Conservation (phyloP, 2,797 vertebrate genomes). For the Ibycter americanus region DNA sequence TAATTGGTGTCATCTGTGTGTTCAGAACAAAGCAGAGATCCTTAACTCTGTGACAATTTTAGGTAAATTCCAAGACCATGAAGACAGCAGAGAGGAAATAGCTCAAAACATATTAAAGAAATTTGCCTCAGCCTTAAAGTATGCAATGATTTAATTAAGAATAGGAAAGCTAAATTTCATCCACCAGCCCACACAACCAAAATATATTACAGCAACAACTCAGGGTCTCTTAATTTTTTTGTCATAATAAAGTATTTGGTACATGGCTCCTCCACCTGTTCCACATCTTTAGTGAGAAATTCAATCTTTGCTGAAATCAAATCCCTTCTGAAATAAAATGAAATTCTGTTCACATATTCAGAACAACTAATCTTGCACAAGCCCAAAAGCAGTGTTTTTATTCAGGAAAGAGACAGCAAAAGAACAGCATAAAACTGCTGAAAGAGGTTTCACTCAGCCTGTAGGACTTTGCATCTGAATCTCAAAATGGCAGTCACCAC, state of each 20-base stretch:
- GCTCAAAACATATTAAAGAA: not conserved
- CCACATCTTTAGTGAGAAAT: not conserved
- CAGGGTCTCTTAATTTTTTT: not conserved
- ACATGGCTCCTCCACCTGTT: not conserved
- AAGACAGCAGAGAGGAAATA: not conserved
- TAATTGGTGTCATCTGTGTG: not conserved
- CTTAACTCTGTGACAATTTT: not conserved
- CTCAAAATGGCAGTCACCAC: not conserved
- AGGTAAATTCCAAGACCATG: not conserved
- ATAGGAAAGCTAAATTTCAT: not conserved
- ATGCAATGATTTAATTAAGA: slow-evolving; percentile 31
- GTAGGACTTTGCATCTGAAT: not conserved
- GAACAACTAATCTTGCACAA: not conserved
- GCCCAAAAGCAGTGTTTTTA: accelerated
- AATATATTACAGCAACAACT: not conserved
- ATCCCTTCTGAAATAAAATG: not conserved
- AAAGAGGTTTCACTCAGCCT: not conserved
- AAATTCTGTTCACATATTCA: not conserved
- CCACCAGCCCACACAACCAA: not conserved
- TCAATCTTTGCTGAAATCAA: not conserved
- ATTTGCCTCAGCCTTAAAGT: not conserved
- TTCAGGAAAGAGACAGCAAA: not conserved
- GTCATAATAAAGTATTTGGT: not conserved
- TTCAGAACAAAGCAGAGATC: not conserved
- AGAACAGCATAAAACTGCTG: not conserved